Percentiles rank a stretch among this genome's conserved stretches.
Conservation (phyloP, 2,888 invertebrate genomes). For the Oxystoma pomonae region DNA sequence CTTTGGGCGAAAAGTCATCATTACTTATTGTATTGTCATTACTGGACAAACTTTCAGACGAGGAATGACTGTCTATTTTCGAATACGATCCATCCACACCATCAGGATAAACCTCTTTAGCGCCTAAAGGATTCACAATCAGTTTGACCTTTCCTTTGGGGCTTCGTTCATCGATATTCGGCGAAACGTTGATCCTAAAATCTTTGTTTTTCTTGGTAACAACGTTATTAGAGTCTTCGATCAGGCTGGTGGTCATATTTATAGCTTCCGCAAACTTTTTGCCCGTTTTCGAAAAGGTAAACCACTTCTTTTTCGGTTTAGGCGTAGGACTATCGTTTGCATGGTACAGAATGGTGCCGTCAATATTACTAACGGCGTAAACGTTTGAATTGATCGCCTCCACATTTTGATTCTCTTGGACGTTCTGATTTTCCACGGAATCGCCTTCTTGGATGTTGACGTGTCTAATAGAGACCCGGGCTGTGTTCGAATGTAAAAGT, state of each 20-base stretch:
- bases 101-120: slow-evolving; percentile 46
- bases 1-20: slow-evolving; percentile 31
- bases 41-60: slow-evolving; percentile 41
- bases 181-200: slow-evolving; percentile 39
- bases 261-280: slow-evolving; percentile 21
- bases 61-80: slow-evolving; percentile 40
- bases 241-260: slow-evolving; percentile 45
- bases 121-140: slow-evolving; percentile 46
- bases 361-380: slow-evolving; percentile 77
- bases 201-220: slow-evolving; percentile 46
- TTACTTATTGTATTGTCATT: slow-evolving; percentile 38
- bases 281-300: slow-evolving; percentile 42
- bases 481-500: slow-evolving; percentile 73
- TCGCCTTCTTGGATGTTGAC: slow-evolving; percentile 58
- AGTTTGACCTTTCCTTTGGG: slow-evolving; percentile 44
- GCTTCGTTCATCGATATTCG: slow-evolving; percentile 31
- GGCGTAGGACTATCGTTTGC: slow-evolving; percentile 47
- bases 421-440: slow-evolving; percentile 38
- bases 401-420: slow-evolving; percentile 35
- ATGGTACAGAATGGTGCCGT: slow-evolving; percentile 70
- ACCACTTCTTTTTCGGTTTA: slow-evolving; percentile 45
- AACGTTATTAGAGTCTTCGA: slow-evolving; percentile 42
- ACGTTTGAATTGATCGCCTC: slow-evolving; percentile 51
- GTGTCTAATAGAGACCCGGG: slow-evolving; percentile 76
- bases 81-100: slow-evolving; percentile 45